Base-by-base conservation (phyloP, 2,797 vertebrate species). In the Parauchenoglanis ngamensis region DNA sequence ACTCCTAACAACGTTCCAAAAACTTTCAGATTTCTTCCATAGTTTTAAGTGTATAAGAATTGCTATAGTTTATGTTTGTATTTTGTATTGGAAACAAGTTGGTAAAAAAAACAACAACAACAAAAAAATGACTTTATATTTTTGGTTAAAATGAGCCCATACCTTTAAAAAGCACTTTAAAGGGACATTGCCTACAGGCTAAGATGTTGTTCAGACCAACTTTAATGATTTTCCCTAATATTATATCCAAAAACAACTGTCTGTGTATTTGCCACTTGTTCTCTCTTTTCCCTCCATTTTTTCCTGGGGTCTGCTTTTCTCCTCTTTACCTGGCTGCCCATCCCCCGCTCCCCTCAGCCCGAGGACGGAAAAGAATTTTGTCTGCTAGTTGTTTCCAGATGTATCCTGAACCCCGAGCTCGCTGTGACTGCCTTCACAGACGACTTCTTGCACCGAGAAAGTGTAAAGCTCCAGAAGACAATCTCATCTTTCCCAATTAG, bases 371-470 rank as follows among this genome's bases (percentile, higher is more conserved):
- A 92, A 94, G 94, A 92, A 94, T 92, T 95, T 93, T 90, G 79
- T 70, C 91, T 95, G 93, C 92, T 96, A 94, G 93, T 94, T 96
- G 92, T 93, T 96, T 96, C 94, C 95, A 96, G 94, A 96, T 95
- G 95, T 92, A 91, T 93, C 86, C 94, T 94, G 35, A 86, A 80
- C 87, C 85, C 49, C 91, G 82, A 93, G 91, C 90, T 92, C 86
- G 90, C 87, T 87, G 65, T 92, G 93, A 94, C 92, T 89, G 90
- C 87, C 91, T 95, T 95, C 94, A 68, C 86, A 86, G 77, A 88
- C 25, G 56, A 77, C 21, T 85, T 80, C 79, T 84, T 87, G 76
- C 85, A 84, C 72, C 46, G 57, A n/a, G 86, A 86, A 87, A 40
- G 46, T 46, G 86, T 78, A 75, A 83, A 85, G 57, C 49, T 84